Evolutionary conservation across 2,888 invertebrate genomes (phyloP).

Genomic region (Coelopa pilipes): DNA sequence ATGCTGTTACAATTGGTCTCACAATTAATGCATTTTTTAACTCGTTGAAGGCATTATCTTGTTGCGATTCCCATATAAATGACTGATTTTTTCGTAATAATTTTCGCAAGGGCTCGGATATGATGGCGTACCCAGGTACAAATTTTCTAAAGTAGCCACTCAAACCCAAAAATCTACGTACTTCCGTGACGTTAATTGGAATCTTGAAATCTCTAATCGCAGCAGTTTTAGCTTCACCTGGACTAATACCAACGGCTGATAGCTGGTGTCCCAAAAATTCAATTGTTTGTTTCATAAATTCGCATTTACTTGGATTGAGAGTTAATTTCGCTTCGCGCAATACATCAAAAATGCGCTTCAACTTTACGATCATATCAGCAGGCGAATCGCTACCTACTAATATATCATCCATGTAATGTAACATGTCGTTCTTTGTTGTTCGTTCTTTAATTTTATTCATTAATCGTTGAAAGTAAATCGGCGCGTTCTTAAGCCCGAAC

Average conservation of each 20-base stretch:
- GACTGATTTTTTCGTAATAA: conserved; percentile 12
- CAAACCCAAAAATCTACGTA: conserved; percentile 28
- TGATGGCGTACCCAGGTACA: conserved; percentile 1
- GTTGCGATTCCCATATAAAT: conserved; percentile 27
- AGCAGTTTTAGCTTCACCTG: conserved; percentile 9
- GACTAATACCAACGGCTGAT: conserved; percentile 2
- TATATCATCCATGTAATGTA: conserved; percentile 34
- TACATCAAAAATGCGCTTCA: conserved; percentile 14
- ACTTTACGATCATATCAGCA: conserved; percentile 32
- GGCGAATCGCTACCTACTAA: conserved; percentile 19
- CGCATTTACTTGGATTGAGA: conserved; percentile 38
- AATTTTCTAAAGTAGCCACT: conserved; percentile 24
- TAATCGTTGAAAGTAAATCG: conserved; percentile 31
- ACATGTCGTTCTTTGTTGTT: background rate
- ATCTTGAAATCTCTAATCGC: conserved; percentile 16
- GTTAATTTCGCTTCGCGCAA: conserved; percentile 33
- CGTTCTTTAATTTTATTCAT: conserved; percentile 24
- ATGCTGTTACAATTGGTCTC: conserved; percentile 34
- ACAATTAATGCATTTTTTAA: conserved; percentile 29
- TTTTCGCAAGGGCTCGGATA: conserved; percentile 14
- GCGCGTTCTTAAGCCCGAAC: conserved; percentile 37
- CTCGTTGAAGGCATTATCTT: conserved; percentile 29
- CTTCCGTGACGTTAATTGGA: conserved; percentile 20
- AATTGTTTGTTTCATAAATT: conserved; percentile 15
- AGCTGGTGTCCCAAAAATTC: conserved; percentile 12